Evolutionary conservation across 2,797 vertebrate genomes (phyloP).

Genomic region (Poliocrania exsul): DNA sequence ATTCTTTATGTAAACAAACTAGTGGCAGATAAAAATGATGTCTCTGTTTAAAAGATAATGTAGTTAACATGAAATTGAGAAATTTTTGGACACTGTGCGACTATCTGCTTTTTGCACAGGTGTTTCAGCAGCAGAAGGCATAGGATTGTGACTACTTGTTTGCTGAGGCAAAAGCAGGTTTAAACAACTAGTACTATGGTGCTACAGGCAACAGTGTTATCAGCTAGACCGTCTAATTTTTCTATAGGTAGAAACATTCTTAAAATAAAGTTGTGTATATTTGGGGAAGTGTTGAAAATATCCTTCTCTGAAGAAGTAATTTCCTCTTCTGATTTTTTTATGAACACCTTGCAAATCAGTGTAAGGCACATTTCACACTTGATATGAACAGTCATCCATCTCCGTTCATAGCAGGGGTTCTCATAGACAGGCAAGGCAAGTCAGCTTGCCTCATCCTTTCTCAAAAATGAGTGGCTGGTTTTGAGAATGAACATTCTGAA

Average conservation of each 20-base stretch:
- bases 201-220: not conserved
- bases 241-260: not conserved
- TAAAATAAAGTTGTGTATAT: not conserved
- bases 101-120: not conserved
- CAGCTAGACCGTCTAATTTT: not conserved
- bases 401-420: not conserved
- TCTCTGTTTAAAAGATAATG: not conserved
- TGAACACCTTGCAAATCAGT: constrained; percentile 18
- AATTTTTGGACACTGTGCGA: not conserved
- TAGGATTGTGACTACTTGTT: not conserved
- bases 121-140: not conserved
- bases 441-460: not conserved
- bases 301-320: not conserved
- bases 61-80: not conserved
- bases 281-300: not conserved
- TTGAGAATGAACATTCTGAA: not conserved
- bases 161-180: not conserved
- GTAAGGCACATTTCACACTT: not conserved
- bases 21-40: not conserved
- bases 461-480: not conserved
- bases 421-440: not conserved
- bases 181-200: not conserved
- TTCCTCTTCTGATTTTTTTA: not conserved
- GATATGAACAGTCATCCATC: not conserved
- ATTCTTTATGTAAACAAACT: not conserved